phyloP scores from a whole-genome alignment of 1,140 invertebrate genomes.

The Bombus sibiricus region DNA sequence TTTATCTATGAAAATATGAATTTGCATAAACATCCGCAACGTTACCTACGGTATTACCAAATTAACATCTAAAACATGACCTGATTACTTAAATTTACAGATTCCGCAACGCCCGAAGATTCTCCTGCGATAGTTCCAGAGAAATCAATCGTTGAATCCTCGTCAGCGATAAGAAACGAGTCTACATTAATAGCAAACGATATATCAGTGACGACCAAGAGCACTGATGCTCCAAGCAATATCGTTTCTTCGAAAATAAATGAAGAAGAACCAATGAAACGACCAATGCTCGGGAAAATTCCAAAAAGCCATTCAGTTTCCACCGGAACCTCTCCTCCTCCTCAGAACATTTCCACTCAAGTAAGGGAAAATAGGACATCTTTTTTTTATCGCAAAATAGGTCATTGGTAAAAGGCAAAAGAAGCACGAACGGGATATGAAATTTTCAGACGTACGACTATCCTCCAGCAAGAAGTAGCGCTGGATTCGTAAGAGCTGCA shows the following conservation, averaged over 20 bases:
- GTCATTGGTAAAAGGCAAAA: background rate
- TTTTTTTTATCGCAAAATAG: background rate
- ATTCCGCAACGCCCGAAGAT: conserved; percentile 39
- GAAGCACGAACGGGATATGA: background rate
- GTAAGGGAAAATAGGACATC: conserved; percentile 80
- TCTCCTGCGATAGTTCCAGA: background rate
- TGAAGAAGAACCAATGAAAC: conserved; percentile 13
- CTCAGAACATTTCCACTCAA: conserved; percentile 93
- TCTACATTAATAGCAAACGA: background rate
- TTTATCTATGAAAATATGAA: too few species aligned
- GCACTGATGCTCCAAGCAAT: background rate
- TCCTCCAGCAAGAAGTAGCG: conserved; percentile 58
- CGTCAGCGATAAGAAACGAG: background rate
- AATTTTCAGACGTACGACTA: conserved; percentile 78
- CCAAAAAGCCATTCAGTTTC: conserved; percentile 64
- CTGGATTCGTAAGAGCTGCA: conserved; percentile 67
- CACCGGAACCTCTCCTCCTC: conserved; percentile 91
- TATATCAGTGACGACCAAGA: background rate
- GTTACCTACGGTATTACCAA: background rate
- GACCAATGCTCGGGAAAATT: conserved; percentile 49
- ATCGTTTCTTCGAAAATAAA: background rate
- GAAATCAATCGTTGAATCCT: background rate
- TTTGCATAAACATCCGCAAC: too few species aligned
- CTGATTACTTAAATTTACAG: conserved; percentile 51
- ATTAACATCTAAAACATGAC: background rate